Conservation (phyloP, 2,113 vertebrate species). For the Leptocoma aspasia region DNA sequence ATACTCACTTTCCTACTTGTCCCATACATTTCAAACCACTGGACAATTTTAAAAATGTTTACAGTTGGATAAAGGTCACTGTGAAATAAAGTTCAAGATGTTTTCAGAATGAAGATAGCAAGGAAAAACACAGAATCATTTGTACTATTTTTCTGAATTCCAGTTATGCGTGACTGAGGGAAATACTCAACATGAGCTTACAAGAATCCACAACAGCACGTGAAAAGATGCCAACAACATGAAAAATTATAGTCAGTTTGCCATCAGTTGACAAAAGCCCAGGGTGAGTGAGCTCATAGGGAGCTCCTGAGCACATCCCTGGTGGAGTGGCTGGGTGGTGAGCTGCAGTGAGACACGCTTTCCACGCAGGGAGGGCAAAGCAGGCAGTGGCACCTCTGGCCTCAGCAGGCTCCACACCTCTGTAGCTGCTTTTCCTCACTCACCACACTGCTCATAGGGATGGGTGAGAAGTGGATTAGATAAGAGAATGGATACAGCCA, state of each 20-base stretch:
- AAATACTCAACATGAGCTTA: not conserved
- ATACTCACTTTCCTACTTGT: not conserved
- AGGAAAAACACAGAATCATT: not conserved
- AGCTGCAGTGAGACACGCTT: not conserved
- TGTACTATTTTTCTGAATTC: not conserved
- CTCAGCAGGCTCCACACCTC: not conserved
- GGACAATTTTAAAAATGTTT: not conserved
- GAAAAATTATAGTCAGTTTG: not conserved
- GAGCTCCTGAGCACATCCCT: not conserved
- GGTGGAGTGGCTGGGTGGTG: not conserved
- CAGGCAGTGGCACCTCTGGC: not conserved
- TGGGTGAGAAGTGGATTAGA: not conserved
- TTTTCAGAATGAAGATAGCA: not conserved
- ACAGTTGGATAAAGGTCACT: not conserved
- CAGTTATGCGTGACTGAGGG: not conserved
- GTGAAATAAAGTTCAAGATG: not conserved
- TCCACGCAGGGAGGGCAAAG: not conserved
- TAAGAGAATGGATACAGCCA: not conserved
- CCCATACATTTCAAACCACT: not conserved
- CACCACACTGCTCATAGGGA: rapidly evolving
- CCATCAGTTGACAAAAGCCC: not conserved
- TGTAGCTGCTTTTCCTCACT: not conserved
- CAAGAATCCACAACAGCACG: not conserved
- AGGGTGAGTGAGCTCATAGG: not conserved
- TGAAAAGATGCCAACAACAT: not conserved